phyloP scores from a whole-genome alignment of 1,140 invertebrate species.

The Philopotamus ludificatus region DNA sequence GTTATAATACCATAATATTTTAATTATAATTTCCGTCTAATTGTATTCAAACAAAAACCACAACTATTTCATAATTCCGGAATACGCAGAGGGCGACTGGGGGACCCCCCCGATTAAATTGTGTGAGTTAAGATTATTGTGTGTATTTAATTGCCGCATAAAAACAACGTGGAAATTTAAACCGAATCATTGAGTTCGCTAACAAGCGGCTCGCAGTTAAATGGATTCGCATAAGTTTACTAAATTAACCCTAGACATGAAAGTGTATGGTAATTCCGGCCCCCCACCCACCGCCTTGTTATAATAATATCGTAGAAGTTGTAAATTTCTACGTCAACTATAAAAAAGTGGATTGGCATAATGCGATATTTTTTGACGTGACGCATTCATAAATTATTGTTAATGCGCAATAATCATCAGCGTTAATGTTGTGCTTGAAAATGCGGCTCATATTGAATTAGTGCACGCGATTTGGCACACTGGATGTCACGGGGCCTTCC shows the following conservation, averaged over 20 bases:
- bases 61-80: no score
- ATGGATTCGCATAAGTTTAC: constrained; percentile 4
- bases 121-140: no score
- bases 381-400: background rate
- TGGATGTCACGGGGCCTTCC: no score
- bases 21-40: no score
- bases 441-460: no score
- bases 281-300: background rate
- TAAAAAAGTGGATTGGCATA: background rate
- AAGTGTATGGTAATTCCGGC: background rate
- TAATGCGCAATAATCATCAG: background rate
- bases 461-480: no score
- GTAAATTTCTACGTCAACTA: background rate
- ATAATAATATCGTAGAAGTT: background rate
- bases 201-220: constrained; percentile 18
- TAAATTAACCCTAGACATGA: constrained; percentile 20
- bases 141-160: no score
- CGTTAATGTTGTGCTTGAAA: background rate
- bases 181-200: constrained; percentile 16
- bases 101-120: no score
- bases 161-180: no score
- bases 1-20: no score
- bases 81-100: no score
- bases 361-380: background rate
- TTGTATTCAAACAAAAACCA: no score